Evolutionary conservation across 2,113 vertebrate genomes (phyloP), one percentile per base, ranked within the genome.

Genomic region (Rhizomys pruinosus): DNA sequence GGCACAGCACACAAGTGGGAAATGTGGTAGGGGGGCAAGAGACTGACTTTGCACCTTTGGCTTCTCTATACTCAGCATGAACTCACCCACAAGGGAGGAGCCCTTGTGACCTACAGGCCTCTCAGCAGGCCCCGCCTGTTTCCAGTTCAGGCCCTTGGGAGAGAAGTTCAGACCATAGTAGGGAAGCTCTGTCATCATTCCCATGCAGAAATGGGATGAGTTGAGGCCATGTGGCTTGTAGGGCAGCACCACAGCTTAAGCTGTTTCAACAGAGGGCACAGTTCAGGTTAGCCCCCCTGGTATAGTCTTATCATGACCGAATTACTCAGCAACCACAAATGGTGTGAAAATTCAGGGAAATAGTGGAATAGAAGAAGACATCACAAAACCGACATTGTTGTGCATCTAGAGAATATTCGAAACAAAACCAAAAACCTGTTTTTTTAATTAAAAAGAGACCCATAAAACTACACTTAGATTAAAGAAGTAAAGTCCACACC

Each of bases 361-460:
- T 88, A 87, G 82, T 34, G 23, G 37, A 80, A 96, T 85, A 23
- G 37, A 92, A 85, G 72, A 96, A 32, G 55, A 91, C 27, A 86
- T 72, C 55, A 87, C 76, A 59, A 87, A 93, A 23, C 23, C 64
- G 47, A 66, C 42, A 59, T 77, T 92, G 57, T 39, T 85, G 52
- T 79, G 87, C 19, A 52, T 94, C 10, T 61, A 52, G 47, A 87
- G 94, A 85, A 85, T 87, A 32, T 7, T 10, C 34, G 59, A 88
- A 92, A 95, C 81, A 42, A 85, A 95, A 93, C 78, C 39, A 82
- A 95, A 82, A 71, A 61, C 8, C n/a, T n/a, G 90, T 25, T 16
- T 44, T 72, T 89, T 57, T 63, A 91, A 91, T 84, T 80, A 89
- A 42, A 92, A 59, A 88, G 22, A 80, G 34, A 94, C 55, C 76